Evolutionary conservation across 2,797 vertebrate genomes (phyloP), one percentile per base, ranked within the genome.

Genomic region (Mormyrops attenuatus): DNA sequence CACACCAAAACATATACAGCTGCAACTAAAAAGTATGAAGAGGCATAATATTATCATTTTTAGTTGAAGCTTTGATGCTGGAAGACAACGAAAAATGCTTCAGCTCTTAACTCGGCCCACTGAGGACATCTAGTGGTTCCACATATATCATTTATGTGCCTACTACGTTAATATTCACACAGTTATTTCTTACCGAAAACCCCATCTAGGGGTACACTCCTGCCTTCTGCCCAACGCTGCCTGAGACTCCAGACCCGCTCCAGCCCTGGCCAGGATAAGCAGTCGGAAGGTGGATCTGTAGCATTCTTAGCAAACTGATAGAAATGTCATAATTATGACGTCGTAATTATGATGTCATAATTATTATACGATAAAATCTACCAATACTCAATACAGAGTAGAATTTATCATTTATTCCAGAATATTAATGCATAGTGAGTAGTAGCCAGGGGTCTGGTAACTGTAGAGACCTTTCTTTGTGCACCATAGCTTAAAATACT

Each of bases 91-190:
- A 15, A 80, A 80, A 44, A 44, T 80, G 11, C 17, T 80, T 80
- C 0, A n/a, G 44, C 17, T 80, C 13, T 44, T 44, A 80, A 80
- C 73, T 80, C 85, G 93, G 91, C 89, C 89, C 57, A 30, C 15
- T 91, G 94, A 95, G 90, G 94, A 95, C 95, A 94, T 93, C 95
- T 95, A 94, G 94, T 94, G 95, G 95, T 57, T 57, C 80, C 82
- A 38, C 0, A 90, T 44, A 5, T 38, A 69, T 50, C 26, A 52
- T 63, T 50, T 34, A 17, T 34, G 22, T 8, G 2, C 30, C 52
- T 34, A 17, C 44, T n/a, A 44, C 20, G 4, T 22, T 50, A 85
- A 13, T 52, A 85, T 85, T 52, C 47, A 30, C 2, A 9, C 5
- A 2, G 5, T 9, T 80, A 44, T n/a, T 80, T 80, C 66, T 34